Percentiles rank a stretch among this genome's conserved stretches.
phyloP scores from a whole-genome alignment of 2,113 vertebrate species.

The Axis porcinus region DNA sequence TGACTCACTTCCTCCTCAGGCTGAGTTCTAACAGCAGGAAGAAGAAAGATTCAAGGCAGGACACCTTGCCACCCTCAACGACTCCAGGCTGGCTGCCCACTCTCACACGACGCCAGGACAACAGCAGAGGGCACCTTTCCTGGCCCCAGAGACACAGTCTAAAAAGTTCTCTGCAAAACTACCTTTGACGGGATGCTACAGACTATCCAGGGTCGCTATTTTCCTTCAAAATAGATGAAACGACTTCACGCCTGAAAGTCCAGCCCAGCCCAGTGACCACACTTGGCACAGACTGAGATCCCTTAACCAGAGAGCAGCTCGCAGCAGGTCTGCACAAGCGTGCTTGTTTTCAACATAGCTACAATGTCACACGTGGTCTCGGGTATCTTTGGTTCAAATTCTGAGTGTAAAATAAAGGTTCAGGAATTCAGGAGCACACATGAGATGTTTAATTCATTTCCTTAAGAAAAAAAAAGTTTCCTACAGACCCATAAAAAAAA shows the following conservation, averaged over 20 bases:
- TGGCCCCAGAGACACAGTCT: background rate
- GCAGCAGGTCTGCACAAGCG: background rate
- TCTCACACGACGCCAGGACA: background rate
- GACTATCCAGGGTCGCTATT: background rate
- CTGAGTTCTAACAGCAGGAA: background rate
- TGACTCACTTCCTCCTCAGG: background rate
- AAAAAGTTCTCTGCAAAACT: background rate
- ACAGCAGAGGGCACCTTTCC: background rate
- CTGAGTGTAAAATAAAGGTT: slow-evolving; percentile 36
- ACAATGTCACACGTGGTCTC: background rate
- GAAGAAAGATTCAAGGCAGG: background rate
- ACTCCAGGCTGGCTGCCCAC: background rate
- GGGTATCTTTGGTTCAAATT: slow-evolving; percentile 22
- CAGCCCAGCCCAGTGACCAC: background rate
- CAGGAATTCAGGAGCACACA: slow-evolving; percentile 26
- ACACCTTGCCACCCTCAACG: background rate
- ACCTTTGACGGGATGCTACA: background rate
- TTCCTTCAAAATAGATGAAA: background rate
- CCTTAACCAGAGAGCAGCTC: background rate
- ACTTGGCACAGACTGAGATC: background rate
- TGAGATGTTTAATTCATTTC: slow-evolving; percentile 11
- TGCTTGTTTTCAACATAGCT: background rate
- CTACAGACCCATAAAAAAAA: background rate
- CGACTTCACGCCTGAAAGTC: background rate
- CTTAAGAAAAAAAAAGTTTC: slow-evolving; percentile 6